Percentiles rank a stretch among this genome's conserved stretches.
These are phyloP conservation scores for Embidobia sp. DNA, from an alignment of 2,888 invertebrate genomes.

Conservation along the genomic window DNA sequence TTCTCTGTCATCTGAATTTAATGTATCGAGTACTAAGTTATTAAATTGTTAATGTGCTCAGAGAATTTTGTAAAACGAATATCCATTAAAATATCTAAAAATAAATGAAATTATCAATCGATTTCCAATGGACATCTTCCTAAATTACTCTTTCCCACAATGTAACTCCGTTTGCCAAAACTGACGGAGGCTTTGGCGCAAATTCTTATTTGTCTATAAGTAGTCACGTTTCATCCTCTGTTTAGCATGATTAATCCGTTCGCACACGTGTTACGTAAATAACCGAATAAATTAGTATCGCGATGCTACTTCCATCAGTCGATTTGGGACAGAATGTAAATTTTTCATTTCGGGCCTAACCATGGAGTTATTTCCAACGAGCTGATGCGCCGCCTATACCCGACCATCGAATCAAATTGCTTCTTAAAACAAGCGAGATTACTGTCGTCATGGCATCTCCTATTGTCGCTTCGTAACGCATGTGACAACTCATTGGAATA, in stretches of 20 bases:
- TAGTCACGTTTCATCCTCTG: too few relatives aligned
- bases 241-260: not conserved
- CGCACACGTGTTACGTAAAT: not conserved
- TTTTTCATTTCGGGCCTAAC: conserved; percentile 3
- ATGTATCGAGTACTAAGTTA: conserved; percentile 7
- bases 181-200: too few relatives aligned
- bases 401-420: conserved; percentile 8
- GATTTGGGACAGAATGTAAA: conserved; percentile 1
- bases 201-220: too few relatives aligned
- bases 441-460: conserved; percentile 21
- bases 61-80: too few relatives aligned
- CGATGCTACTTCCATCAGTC: not conserved
- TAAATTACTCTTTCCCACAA: too few relatives aligned
- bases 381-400: not conserved
- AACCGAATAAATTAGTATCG: not conserved
- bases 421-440: conserved; percentile 22
- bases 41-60: too few relatives aligned
- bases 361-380: conserved; percentile 13
- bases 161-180: too few relatives aligned
- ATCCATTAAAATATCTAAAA: too few relatives aligned
- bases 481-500: conserved; percentile 43
- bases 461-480: conserved; percentile 25
- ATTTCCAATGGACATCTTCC: too few relatives aligned
- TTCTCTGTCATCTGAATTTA: conserved; percentile 12
- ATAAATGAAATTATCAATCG: too few relatives aligned